A percentile compares a stretch with the other conserved stretches of the same genome.
These are phyloP conservation scores for Cistogaster globosa DNA, from an alignment of 2,888 invertebrate genomes.

Conservation along the genomic window DNA sequence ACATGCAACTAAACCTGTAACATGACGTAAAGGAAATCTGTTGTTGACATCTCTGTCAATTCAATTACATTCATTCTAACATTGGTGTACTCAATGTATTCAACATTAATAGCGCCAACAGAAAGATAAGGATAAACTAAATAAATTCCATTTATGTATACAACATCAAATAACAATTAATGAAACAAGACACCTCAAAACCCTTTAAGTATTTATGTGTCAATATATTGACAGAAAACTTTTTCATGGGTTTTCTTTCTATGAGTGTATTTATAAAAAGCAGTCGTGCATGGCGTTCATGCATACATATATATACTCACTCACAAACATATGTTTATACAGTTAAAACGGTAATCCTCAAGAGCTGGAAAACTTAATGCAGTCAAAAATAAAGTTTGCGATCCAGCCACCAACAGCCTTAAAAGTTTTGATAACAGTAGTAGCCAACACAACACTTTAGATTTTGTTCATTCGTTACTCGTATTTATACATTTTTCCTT, in stretches of 20 bases:
- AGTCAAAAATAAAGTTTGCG: conserved; percentile 65
- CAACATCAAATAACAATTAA: conserved; percentile 38
- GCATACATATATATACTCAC: not conserved
- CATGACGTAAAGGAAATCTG: conserved; percentile 33
- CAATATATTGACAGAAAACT: conserved; percentile 51
- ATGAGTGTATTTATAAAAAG: conserved; percentile 32
- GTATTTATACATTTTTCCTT: conserved; percentile 7
- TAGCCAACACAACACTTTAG: conserved; percentile 6
- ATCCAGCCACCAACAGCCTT: conserved; percentile 59
- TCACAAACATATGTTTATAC: not conserved
- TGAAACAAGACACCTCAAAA: conserved; percentile 52
- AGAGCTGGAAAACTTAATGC: conserved; percentile 65
- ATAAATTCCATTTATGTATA: conserved; percentile 54
- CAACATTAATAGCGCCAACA: conserved; percentile 3
- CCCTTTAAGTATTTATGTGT: conserved; percentile 61
- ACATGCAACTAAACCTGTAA: conserved; percentile 46
- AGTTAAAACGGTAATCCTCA: conserved; percentile 56
- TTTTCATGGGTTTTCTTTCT: conserved; percentile 32
- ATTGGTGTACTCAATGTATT: conserved; percentile 1
- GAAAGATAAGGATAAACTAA: conserved; percentile 19
- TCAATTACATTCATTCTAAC: conserved; percentile 44
- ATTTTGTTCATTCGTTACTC: not conserved
- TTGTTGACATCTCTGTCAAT: conserved; percentile 50
- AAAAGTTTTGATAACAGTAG: conserved; percentile 46
- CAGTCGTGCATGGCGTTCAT: conserved; percentile 6